Evolutionary conservation across 2,797 vertebrate species (phyloP).

Genomic region (Cynopterus sphinx): DNA sequence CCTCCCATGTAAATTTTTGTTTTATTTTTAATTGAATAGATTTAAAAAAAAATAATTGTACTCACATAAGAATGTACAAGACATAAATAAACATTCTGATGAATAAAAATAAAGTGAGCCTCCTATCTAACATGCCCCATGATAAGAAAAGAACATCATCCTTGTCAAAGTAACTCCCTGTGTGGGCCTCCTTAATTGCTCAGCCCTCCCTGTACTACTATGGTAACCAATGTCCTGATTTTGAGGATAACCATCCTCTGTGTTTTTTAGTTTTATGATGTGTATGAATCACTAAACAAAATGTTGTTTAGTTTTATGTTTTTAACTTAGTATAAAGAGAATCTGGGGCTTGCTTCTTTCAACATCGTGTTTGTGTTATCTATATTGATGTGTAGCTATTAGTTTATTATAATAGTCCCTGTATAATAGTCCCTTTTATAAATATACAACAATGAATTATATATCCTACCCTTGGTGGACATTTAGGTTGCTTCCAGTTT

Average conservation of each 20-base stretch:
- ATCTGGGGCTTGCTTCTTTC: background rate
- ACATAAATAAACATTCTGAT: background rate
- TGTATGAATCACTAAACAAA: background rate
- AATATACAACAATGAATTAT: background rate
- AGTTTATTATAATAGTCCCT: background rate
- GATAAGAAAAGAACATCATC: background rate
- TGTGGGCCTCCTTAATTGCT: background rate
- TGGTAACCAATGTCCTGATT: background rate
- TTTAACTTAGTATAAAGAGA: background rate
- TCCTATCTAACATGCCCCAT: background rate
- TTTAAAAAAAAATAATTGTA: background rate
- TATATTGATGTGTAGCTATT: background rate
- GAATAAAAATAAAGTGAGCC: background rate
- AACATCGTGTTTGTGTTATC: background rate
- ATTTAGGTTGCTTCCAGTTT: background rate
- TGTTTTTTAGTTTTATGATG: background rate
- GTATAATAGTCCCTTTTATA: background rate
- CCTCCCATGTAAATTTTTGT: background rate
- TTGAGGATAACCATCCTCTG: background rate
- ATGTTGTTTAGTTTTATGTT: background rate
- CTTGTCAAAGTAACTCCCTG: background rate
- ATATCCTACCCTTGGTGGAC: background rate
- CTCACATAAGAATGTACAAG: background rate
- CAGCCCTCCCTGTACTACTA: background rate
- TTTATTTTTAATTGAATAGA: background rate